Base-by-base conservation (phyloP, 2,113 vertebrate species). In the Puffinus mauretanicus region DNA sequence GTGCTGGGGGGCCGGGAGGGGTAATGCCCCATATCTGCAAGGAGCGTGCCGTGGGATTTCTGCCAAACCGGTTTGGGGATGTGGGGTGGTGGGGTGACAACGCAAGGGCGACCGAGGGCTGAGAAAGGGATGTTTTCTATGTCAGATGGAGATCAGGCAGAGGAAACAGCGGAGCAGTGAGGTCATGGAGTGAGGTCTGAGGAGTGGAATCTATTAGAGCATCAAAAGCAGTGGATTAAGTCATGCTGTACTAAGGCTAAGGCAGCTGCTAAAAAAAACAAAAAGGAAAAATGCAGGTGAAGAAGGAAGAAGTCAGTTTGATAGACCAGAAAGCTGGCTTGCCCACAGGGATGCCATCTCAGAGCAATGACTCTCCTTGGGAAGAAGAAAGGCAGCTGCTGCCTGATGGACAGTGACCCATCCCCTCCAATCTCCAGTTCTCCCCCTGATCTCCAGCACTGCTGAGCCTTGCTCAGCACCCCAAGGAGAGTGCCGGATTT, bases 31-130 rank as follows among this genome's bases (percentile, higher is more conserved):
- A 3, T 25, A 5, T 55, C 57, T 40, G 51, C 3, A 9, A 72
- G 67, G 79, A 90, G 16, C 1, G 3, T 6, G 3, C 20, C 3
- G 22, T 62, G 66, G 61, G 81, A 42, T 92, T 84, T 76, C 75
- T 69, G 42, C n/a, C 1, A 0, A 66, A 51, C 9, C 0, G 1
- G 8, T 55, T 3, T 76, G 42, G 36, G 42, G 54, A 71, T 0
- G 0, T 0, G 17, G 16, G 49, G 21, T 5, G 6, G 32, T 1
- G 10, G 10, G 40, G 36, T 84, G 66, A 77, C 7, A 34, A n/a
- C 1, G 4, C 16, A 54, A 66, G 13, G 11, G 21, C 1, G 38
- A 40, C 9, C 0, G 16, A 66, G 36, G 58, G 75, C 25, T 70
- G 76, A 82, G 55, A 47, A 93, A 60, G 22, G 10, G 49, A 12